Percentiles rank a stretch among this genome's conserved stretches.
phyloP scores from a whole-genome alignment of 2,113 vertebrate species.

The Pitta sordida region DNA sequence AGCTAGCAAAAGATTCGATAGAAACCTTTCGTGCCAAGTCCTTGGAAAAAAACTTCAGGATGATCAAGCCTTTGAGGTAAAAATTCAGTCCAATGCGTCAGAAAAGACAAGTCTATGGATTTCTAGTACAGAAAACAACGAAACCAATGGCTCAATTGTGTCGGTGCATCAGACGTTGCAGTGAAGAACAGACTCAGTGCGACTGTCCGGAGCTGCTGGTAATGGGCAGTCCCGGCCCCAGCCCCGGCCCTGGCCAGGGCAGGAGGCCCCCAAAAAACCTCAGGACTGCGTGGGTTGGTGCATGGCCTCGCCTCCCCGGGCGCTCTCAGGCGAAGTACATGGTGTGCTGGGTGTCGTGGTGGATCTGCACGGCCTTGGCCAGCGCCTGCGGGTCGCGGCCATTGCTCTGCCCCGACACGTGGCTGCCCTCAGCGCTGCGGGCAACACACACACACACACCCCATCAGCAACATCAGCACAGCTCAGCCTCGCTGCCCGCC shows the following conservation, averaged over 20 bases:
- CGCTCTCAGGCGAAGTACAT: slow-evolving; percentile 96
- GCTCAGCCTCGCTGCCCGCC: background rate
- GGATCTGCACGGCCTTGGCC: slow-evolving; percentile 98
- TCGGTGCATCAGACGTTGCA: slow-evolving; percentile 79
- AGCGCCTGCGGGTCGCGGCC: slow-evolving; percentile 95
- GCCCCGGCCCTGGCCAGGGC: slow-evolving; percentile 50
- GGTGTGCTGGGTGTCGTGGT: slow-evolving; percentile 98
- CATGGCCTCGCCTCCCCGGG: slow-evolving; percentile 42
- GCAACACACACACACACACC: slow-evolving; percentile 33
- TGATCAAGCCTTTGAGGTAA: slow-evolving; percentile 80
- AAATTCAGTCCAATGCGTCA: slow-evolving; percentile 83
- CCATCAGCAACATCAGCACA: background rate
- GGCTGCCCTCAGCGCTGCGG: slow-evolving; percentile 94
- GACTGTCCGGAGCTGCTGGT: slow-evolving; percentile 86
- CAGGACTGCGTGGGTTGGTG: slow-evolving; percentile 61
- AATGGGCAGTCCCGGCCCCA: slow-evolving; percentile 76
- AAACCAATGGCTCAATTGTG: slow-evolving; percentile 90
- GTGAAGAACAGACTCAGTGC: slow-evolving; percentile 78
- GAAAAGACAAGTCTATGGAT: slow-evolving; percentile 77
- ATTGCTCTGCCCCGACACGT: slow-evolving; percentile 97
- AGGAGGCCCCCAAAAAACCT: slow-evolving; percentile 57
- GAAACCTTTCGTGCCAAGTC: slow-evolving; percentile 77
- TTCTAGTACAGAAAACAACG: slow-evolving; percentile 70
- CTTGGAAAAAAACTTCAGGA: slow-evolving; percentile 79
- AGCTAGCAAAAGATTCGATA: slow-evolving; percentile 78